phyloP scores from a whole-genome alignment of 64 coral and sea anemone genomes.

The Pachyseris speciosa region DNA sequence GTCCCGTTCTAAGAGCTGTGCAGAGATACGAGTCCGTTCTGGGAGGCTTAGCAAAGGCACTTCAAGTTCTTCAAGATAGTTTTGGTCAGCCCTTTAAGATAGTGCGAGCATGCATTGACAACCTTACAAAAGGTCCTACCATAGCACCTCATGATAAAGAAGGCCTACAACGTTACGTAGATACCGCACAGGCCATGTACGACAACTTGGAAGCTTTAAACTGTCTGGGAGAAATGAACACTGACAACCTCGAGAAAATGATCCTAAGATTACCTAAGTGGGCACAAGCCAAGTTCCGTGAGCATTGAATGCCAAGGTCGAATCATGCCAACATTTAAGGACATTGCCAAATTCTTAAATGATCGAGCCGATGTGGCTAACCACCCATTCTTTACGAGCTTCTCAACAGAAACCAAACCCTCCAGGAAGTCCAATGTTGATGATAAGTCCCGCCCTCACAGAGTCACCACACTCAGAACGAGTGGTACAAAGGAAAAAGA shows the following conservation, averaged over 20 bases:
- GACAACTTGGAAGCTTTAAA: not conserved
- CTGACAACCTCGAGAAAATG: constrained; percentile 36
- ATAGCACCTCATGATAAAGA: constrained; percentile 30
- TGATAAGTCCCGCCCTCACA: too few relatives aligned
- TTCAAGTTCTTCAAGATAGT: constrained; percentile 20
- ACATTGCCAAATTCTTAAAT: constrained; percentile 7
- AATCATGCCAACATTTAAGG: not conserved
- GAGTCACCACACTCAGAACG: too few relatives aligned
- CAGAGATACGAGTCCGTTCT: constrained; percentile 34
- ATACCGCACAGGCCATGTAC: constrained; percentile 27
- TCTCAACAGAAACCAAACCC: too few relatives aligned
- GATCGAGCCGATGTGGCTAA: constrained; percentile 18
- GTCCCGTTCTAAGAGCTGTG: constrained; percentile 8
- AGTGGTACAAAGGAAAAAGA: too few relatives aligned
- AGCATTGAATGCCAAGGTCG: constrained; percentile 5
- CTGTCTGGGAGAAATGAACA: constrained; percentile 54
- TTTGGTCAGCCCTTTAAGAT: constrained; percentile 33
- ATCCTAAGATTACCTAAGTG: constrained; percentile 40
- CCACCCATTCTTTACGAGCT: not conserved
- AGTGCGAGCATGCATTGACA: constrained; percentile 43
- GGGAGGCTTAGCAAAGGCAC: constrained; percentile 1
- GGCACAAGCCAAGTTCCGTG: not conserved
- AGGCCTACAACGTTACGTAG: constrained; percentile 9
- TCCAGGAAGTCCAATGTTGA: too few relatives aligned
- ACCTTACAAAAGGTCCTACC: constrained; percentile 26